Evolutionary conservation across 2,888 invertebrate genomes (phyloP), one percentile per base, ranked within the genome.

Genomic region (Thymelicus acteon): DNA sequence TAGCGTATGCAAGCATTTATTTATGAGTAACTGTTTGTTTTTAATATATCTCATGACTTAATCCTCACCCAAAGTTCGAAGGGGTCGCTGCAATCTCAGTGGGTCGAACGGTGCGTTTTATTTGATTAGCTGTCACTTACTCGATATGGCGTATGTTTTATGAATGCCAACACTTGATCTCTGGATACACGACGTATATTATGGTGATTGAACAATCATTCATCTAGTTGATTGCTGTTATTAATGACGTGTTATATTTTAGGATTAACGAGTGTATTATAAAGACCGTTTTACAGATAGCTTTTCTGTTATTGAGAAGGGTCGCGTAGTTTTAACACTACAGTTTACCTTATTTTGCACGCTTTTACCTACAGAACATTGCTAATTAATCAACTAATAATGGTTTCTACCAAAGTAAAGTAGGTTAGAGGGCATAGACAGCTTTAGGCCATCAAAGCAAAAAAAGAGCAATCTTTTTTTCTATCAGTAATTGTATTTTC

Each of bases 101-200:
- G 83, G 89, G 86, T 86, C 83, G 83, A 78, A 77, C 76, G 78
- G 80, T 81, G 83, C 87, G 87, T 88, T 91, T 90, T 89, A 91
- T 90, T 88, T 86, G 89, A 90, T 91, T 83, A 85, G 83, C 78
- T 82, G 85, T 84, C 84, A 85, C 85, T 85, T 76, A 77, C 75
- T 75, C 80, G 83, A 83, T 87, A 85, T 79, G 79, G 82, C 82
- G 83, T 87, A 84, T 89, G 88, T 87, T 86, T 87, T 85, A 89
- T 88, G 88, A 88, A 90, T 87, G 88, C 87, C 65, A n/a, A 47
- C 69, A 48, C 39, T 69, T 48, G 68, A 57, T 47, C 62, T 57
- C 44, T 62, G 61, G 15, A 10, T 39, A 39, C 19, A 19, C 19
- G 19, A 19, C 31, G 31, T 31, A 31, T 31, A 5, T 31, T 37